Evolutionary conservation across 1,140 invertebrate species (phyloP).

Genomic region (Laupala kohalensis): DNA sequence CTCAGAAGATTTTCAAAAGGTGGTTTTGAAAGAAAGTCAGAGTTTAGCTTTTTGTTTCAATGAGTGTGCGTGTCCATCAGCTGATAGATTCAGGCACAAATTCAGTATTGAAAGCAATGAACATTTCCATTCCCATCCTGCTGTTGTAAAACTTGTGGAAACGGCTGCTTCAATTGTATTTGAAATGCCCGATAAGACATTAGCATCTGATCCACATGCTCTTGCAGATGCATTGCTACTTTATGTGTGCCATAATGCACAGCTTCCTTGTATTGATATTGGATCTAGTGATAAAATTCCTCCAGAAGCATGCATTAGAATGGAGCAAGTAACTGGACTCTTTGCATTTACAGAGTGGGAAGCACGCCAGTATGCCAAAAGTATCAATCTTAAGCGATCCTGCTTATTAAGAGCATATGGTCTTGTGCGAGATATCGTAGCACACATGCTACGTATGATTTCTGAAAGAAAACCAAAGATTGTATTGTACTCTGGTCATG

Average conservation of each 20-base stretch:
- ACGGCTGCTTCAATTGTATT: slow-evolving; percentile 45
- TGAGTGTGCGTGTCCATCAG: slow-evolving; percentile 65
- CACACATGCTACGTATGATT: slow-evolving; percentile 62
- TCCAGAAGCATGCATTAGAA: slow-evolving; percentile 37
- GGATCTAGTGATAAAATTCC: neutral
- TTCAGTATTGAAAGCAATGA: slow-evolving; percentile 31
- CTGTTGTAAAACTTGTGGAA: slow-evolving; percentile 48
- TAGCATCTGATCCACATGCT: slow-evolving; percentile 45
- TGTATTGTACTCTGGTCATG: slow-evolving; percentile 81
- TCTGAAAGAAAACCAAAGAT: slow-evolving; percentile 65
- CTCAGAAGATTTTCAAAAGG: slow-evolving; percentile 31
- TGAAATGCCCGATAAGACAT: slow-evolving; percentile 44
- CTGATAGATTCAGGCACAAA: slow-evolving; percentile 45
- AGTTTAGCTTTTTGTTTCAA: slow-evolving; percentile 74
- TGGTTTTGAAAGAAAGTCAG: slow-evolving; percentile 53
- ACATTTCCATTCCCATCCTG: slow-evolving; percentile 48
- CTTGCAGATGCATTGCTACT: slow-evolving; percentile 68
- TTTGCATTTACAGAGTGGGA: slow-evolving; percentile 66
- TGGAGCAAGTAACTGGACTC: slow-evolving; percentile 54
- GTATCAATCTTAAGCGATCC: slow-evolving; percentile 44
- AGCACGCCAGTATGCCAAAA: slow-evolving; percentile 47
- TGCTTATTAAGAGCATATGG: slow-evolving; percentile 64
- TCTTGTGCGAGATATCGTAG: slow-evolving; percentile 59
- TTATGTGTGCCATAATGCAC: slow-evolving; percentile 68
- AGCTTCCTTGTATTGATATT: slow-evolving; percentile 50